These are phyloP conservation scores for Thamnaconus septentrionalis DNA, from an alignment of 2,113 vertebrate species.

Conservation along the genomic window DNA sequence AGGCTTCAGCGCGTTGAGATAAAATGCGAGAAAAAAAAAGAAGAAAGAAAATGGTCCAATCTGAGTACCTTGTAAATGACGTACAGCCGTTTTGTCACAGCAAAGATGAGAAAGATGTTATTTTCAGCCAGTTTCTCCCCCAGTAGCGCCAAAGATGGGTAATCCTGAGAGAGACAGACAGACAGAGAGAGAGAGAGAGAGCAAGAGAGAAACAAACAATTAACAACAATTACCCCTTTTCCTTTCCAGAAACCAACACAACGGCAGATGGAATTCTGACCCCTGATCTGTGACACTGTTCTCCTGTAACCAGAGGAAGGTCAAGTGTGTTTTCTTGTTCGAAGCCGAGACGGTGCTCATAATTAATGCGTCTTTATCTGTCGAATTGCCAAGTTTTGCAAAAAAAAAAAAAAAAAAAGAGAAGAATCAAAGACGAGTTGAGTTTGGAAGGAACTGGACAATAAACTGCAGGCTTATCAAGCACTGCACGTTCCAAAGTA, in stretches of 20 bases:
- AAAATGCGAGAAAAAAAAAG: no score
- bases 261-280: slow-evolving; percentile 31
- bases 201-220: no score
- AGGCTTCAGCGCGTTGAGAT: no score
- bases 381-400: no score
- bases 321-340: background rate
- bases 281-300: slow-evolving; percentile 22
- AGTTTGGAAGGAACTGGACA: no score
- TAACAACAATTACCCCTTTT: no score
- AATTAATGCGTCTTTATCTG: no score
- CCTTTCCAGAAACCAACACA: background rate
- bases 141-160: slow-evolving; percentile 92
- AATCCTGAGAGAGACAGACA: slow-evolving; percentile 82
- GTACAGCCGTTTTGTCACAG: slow-evolving; percentile 90
- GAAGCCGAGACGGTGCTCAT: background rate
- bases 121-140: slow-evolving; percentile 96
- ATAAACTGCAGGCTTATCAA: no score
- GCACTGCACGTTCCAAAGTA: no score
- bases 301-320: background rate
- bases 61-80: slow-evolving; percentile 89
- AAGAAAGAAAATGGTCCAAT: background rate
- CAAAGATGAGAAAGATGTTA: slow-evolving; percentile 97
- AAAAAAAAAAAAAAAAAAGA: no score
- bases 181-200: slow-evolving; percentile 5
- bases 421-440: no score